Evolutionary conservation across 37 sponge, comb jelly and placozoan genomes (phyloP), one percentile per base, ranked within the genome.

Genomic region (Theonella swinhoei): DNA sequence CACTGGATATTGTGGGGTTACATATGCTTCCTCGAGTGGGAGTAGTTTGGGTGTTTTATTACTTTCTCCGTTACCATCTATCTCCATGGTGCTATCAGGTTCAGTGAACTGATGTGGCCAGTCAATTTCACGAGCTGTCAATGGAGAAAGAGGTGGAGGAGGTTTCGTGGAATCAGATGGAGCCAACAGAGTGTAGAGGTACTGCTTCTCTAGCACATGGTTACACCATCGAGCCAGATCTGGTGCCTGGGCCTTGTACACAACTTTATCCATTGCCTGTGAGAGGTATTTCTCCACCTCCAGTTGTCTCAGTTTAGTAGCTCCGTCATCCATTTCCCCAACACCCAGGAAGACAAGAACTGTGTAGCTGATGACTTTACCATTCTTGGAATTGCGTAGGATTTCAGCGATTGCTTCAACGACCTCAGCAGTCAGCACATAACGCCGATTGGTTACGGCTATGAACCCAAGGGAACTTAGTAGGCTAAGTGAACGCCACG

Each of bases 401-500:
- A 93, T 74, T 4, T 64, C 38, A 7, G 63, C 38, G 2, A 89
- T 72, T 3, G 63, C 34, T 5, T 73, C 73, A 33, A 89, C 22
- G 1, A 93, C 78, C 0, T 78, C 83, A 19, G 34, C 75, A 0
- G 80, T 83, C 68, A 86, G 62, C 31, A 93, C 59, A 33, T 68
- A 86, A 3, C 78, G 75, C 17, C 90, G 74, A 67, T 89, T 86
- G 62, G 64, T 23, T 29, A 87, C 76, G 29, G 94, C 77, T 76
- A 89, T 83, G 76, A 93, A 93, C 20, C 90, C 87, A 19, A 93
- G 62, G 25, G 94, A 79, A 43, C 90, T 89, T 4, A 93, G 82
- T 0, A 86, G 73, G 1, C 94, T 90, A 20, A 93, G 80, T 0
- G 90, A 80, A 29, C 90, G 72, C 94, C 94, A 93, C 28, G 68